Evolutionary conservation across 1,140 invertebrate species (phyloP).

Genomic region (Cheumatopsyche charites): DNA sequence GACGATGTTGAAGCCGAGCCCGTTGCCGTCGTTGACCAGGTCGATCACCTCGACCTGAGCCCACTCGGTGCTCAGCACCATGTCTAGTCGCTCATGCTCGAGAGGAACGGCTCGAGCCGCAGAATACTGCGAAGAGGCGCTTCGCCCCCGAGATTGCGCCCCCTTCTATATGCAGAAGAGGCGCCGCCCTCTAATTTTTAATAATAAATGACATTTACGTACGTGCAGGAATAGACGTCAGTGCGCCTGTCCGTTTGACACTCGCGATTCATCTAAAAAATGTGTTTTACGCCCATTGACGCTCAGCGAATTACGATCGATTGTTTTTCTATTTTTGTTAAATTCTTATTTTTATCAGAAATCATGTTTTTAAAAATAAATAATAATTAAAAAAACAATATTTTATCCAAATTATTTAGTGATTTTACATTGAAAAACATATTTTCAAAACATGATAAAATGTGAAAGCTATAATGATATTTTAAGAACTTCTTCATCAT

Average conservation of each 20-base stretch:
- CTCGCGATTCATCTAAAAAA: too few species aligned
- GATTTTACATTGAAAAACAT: too few species aligned
- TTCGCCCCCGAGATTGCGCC: not conserved
- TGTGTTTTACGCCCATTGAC: too few species aligned
- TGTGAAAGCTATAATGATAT: too few species aligned
- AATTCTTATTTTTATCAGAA: too few species aligned
- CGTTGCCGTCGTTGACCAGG: constrained; percentile 81
- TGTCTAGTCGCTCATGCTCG: constrained; percentile 48
- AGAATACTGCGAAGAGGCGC: not conserved
- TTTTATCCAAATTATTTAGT: too few species aligned
- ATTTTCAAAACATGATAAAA: too few species aligned
- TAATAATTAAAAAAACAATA: too few species aligned
- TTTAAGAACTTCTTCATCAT: too few species aligned
- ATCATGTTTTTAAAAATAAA: too few species aligned
- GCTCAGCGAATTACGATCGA: too few species aligned
- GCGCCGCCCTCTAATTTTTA: constrained; percentile 32
- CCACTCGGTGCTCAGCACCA: constrained; percentile 88
- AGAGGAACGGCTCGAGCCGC: not conserved
- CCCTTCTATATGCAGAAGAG: not conserved
- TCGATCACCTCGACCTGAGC: constrained; percentile 91
- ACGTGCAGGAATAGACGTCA: constrained; percentile 40
- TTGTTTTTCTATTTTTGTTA: too few species aligned
- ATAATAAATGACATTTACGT: constrained; percentile 50
- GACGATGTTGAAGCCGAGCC: constrained; percentile 89
- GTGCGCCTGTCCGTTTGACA: constrained; percentile 28